phyloP scores from a whole-genome alignment of 2,888 invertebrate species.

The Crematogaster levior region DNA sequence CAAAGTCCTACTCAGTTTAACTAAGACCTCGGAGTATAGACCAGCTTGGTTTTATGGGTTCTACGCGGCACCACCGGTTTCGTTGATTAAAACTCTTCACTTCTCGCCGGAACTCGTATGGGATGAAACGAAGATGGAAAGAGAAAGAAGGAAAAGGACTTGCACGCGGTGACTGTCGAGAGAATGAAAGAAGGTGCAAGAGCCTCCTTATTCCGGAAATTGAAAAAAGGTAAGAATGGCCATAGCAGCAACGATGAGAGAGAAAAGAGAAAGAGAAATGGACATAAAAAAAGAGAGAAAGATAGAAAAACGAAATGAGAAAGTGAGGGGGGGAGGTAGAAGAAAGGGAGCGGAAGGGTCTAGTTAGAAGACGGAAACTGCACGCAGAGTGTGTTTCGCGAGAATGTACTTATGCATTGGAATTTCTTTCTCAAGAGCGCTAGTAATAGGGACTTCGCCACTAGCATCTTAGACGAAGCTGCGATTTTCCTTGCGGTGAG shows the following conservation, averaged over 20 bases:
- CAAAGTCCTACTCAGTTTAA: constrained; percentile 36
- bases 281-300: background rate
- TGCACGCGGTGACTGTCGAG: constrained; percentile 16
- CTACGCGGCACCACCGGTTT: constrained; percentile 66
- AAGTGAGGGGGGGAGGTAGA: background rate
- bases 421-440: constrained; percentile 61
- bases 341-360: constrained; percentile 27
- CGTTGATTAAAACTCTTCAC: constrained; percentile 78
- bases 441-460: constrained; percentile 58
- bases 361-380: constrained; percentile 54
- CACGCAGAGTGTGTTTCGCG: constrained; percentile 60
- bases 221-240: constrained; percentile 68
- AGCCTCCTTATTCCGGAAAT: constrained; percentile 70
- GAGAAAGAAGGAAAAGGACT: constrained; percentile 1
- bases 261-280: constrained; percentile 21
- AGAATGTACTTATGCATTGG: constrained; percentile 71
- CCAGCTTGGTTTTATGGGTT: constrained; percentile 65
- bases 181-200: constrained; percentile 29
- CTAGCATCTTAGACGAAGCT: constrained; percentile 55
- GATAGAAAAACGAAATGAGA: constrained; percentile 25
- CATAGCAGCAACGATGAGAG: constrained; percentile 44
- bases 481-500: constrained; percentile 50
- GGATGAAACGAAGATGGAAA: constrained; percentile 6
- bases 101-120: constrained; percentile 16
- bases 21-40: constrained; percentile 35